Evolutionary conservation across 1,140 invertebrate genomes (phyloP), one percentile per base, ranked within the genome.

Genomic region (Dreissena rostriformis): DNA sequence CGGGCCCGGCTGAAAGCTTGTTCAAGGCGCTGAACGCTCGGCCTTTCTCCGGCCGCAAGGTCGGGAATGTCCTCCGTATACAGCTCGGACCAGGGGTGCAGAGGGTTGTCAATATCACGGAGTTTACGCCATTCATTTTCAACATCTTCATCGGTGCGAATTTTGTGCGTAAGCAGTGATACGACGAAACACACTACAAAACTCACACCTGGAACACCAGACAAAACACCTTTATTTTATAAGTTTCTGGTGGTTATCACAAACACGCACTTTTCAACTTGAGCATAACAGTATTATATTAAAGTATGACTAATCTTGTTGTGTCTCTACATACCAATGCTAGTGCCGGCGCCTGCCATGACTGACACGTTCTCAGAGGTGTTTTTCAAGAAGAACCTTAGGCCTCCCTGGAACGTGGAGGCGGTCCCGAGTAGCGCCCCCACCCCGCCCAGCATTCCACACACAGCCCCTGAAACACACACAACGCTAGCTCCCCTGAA

Each of bases 91-190:
- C 93, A 93, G 12, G 93, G 93, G n/a, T 86, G 81, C 26, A 93
- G 88, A 12, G 93, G 93, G 74, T 93, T 93, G 83, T 93, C 93
- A 65, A 93, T 93, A 63, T 93, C 89, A 17, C 91, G 82, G 7
- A 92, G 89, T 81, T 91, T 91, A 68, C 90, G 87, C 93, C 93
- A 93, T 74, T 92, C 90, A 24, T 67, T 81, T 24, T 71, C 67
- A 7, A 61, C 74, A 49, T 86, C 82, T 28, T 17, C 71, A 19
- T 77, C 55, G 15, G 49, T 49, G 6, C 82, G 82, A 19, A 90
- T 87, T 49, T 84, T 77, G 79, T 89, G 86, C 0, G 90, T 90
- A 14, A 83, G 51, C 14, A 83, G 82, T 0, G 90, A 90, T 14
- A 90, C 72, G 24, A 88, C 61, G 10, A 90, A 61, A 49, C 86